phyloP scores from a whole-genome alignment of 64 coral and sea anemone genomes.

The Anthopleura sola region DNA sequence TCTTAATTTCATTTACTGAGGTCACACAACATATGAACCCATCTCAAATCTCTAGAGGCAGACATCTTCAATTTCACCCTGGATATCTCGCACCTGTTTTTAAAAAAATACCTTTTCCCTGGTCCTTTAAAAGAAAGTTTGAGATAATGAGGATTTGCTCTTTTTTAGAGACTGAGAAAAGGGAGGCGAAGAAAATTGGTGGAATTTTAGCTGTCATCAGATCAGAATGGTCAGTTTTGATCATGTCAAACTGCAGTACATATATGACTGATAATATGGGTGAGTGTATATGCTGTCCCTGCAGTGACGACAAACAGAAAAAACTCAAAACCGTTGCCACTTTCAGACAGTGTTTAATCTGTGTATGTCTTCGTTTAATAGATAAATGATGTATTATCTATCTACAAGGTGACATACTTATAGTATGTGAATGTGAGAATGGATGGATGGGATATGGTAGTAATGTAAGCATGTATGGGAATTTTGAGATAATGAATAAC shows the following conservation, averaged over 20 bases:
- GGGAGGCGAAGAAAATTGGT: no score
- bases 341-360: not conserved
- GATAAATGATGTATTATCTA: not conserved
- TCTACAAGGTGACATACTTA: not conserved
- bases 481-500: not conserved
- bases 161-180: no score
- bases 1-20: not conserved
- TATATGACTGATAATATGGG: not conserved
- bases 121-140: no score
- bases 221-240: not conserved
- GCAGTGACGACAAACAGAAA: not conserved
- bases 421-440: constrained; percentile 16
- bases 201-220: not conserved
- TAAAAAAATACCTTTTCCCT: no score
- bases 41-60: no score
- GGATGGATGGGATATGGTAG: not conserved
- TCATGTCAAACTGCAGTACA: not conserved
- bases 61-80: no score
- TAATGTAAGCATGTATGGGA: not conserved
- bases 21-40: no score
- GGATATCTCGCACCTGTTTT: no score
- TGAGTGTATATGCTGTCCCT: constrained; percentile 4
- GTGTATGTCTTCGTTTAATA: not conserved
- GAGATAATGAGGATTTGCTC: no score
- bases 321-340: not conserved